Conservation (phyloP, 2,888 invertebrate species). For the Scaptodrosophila latifasciaeformis region DNA sequence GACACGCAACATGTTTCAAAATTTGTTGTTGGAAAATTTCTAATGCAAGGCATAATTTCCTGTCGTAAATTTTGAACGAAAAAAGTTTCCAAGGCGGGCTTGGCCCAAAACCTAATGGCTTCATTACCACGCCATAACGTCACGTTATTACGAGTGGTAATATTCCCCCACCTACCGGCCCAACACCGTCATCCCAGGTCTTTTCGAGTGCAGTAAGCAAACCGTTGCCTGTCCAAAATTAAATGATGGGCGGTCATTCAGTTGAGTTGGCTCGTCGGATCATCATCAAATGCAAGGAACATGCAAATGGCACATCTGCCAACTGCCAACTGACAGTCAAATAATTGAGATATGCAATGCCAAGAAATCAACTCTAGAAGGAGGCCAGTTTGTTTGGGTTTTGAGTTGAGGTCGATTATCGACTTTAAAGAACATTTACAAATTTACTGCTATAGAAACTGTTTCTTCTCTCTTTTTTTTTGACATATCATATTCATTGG, state of each 20-base stretch:
- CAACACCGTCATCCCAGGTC: too few relatives aligned
- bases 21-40: conserved; percentile 36
- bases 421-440: neutral
- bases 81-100: conserved; percentile 34
- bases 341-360: conserved; percentile 45
- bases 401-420: conserved; percentile 1
- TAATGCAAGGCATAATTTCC: conserved; percentile 67
- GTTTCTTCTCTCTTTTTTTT: too few relatives aligned
- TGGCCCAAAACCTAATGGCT: conserved; percentile 57
- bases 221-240: conserved; percentile 24
- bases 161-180: too few relatives aligned
- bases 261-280: neutral
- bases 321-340: conserved; percentile 42
- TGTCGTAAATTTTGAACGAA: conserved; percentile 70
- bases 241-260: neutral
- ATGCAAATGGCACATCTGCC: conserved; percentile 41
- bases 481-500: conserved; percentile 48
- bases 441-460: conserved; percentile 31
- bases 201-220: too few relatives aligned
- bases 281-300: neutral
- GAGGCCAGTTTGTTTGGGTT: conserved; percentile 2
- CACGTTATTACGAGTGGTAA: conserved; percentile 67
- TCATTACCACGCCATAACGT: conserved; percentile 73
- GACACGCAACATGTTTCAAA: neutral
- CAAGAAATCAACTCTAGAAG: conserved; percentile 32